These are phyloP conservation scores for Nemoura dubitans DNA, from an alignment of 2,888 invertebrate genomes.

Conservation along the genomic window DNA sequence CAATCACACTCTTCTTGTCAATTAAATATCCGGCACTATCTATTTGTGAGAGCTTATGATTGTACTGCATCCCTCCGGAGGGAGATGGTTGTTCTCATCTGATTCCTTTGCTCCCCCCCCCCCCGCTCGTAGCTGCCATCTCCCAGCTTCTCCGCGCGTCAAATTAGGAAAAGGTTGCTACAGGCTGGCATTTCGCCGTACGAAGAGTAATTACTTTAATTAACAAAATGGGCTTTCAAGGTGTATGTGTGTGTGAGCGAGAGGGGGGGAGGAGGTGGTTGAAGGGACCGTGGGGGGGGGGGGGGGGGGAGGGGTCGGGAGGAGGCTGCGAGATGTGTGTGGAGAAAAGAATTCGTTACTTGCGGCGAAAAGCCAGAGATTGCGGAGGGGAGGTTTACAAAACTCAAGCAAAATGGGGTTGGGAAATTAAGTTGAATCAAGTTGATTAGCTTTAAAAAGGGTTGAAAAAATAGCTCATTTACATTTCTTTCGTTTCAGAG, in stretches of 20 bases:
- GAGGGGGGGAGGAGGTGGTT: constrained; percentile 28
- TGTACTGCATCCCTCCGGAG: constrained; percentile 32
- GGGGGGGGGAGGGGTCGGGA: constrained; percentile 34
- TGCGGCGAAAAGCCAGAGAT: constrained; percentile 39
- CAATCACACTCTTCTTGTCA: constrained; percentile 20
- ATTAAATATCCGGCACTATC: constrained; percentile 33
- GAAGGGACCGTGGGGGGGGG: constrained; percentile 3
- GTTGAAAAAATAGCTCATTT: constrained; percentile 2
- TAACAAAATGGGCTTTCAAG: constrained; percentile 61
- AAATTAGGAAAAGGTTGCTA: constrained; percentile 63
- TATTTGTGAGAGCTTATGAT: constrained; percentile 41
- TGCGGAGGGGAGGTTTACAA: constrained; percentile 29
- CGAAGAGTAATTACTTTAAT: constrained; percentile 66
- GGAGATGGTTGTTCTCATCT: constrained; percentile 40
- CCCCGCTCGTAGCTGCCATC: constrained; percentile 52
- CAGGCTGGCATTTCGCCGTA: constrained; percentile 60
- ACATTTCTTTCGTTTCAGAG: constrained; percentile 20
- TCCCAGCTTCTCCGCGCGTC: constrained; percentile 61
- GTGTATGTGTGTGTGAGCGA: constrained; percentile 46
- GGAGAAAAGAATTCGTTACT: constrained; percentile 29
- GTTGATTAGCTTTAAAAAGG: constrained; percentile 39
- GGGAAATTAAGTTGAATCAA: constrained; percentile 24
- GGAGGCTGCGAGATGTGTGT: constrained; percentile 38
- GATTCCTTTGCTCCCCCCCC: constrained; percentile 45
- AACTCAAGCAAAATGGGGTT: constrained; percentile 19